A percentile compares a stretch with the other conserved stretches of the same genome.
phyloP scores from a whole-genome alignment of 2,888 invertebrate genomes.

The Rhagophthalmus giganteus region DNA sequence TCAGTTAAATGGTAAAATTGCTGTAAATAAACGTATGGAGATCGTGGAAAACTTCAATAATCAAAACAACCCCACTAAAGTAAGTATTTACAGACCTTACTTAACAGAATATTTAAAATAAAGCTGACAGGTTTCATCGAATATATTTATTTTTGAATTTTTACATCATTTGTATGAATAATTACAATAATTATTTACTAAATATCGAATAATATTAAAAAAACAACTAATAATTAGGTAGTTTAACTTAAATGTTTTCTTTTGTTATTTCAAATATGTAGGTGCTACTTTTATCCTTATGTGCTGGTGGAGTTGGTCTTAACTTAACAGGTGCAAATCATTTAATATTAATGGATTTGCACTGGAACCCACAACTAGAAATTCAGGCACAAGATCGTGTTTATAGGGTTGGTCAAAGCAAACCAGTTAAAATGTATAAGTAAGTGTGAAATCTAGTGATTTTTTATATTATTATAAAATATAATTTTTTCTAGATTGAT shows the following conservation, averaged over 20 bases:
- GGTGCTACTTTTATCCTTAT: slow-evolving; percentile 82
- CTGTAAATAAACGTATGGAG: slow-evolving; percentile 70
- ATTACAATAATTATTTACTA: too few species aligned
- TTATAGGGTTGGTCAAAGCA: slow-evolving; percentile 87
- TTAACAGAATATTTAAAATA: not conserved
- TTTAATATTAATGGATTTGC: slow-evolving; percentile 85
- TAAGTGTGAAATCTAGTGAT: slow-evolving; percentile 56
- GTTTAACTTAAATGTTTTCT: too few species aligned
- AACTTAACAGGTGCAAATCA: slow-evolving; percentile 93
- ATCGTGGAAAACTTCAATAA: slow-evolving; percentile 75
- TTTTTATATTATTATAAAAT: not conserved
- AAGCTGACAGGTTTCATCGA: not conserved
- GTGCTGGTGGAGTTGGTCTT: slow-evolving; percentile 93
- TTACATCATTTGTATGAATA: too few species aligned
- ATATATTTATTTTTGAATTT: slow-evolving; percentile 3
- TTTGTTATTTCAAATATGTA: too few species aligned
- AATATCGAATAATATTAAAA: too few species aligned
- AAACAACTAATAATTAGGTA: too few species aligned
- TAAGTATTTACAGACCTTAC: slow-evolving; percentile 40
- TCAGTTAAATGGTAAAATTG: slow-evolving; percentile 75
- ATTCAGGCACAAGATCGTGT: slow-evolving; percentile 93
- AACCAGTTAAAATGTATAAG: slow-evolving; percentile 82
- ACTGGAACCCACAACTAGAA: slow-evolving; percentile 98
- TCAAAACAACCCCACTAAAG: slow-evolving; percentile 60
- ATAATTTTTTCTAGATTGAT: slow-evolving; percentile 67